A percentile compares a stretch with the other conserved stretches of the same genome.
These are phyloP conservation scores for Ruditapes philippinarum DNA, from an alignment of 1,140 invertebrate genomes.

Conservation along the genomic window DNA sequence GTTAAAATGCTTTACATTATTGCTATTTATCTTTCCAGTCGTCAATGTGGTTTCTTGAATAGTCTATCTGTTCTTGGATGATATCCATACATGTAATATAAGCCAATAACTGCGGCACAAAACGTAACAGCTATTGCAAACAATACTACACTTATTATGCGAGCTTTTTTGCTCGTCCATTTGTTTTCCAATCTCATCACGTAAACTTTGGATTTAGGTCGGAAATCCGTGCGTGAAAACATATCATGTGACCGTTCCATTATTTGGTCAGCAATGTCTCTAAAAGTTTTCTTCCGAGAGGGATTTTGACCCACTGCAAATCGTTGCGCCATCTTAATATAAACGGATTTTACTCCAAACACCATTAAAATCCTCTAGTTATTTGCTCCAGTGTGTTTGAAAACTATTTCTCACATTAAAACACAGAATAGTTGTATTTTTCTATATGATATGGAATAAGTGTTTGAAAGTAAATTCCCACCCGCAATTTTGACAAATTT, in stretches of 20 bases:
- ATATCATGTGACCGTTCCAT: constrained; percentile 15
- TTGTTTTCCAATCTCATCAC: neutral
- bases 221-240: neutral
- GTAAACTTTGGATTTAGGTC: neutral
- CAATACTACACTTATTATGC: constrained; percentile 28
- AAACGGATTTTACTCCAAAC: constrained; percentile 19
- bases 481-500: too few species aligned
- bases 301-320: neutral
- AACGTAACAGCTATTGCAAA: constrained; percentile 10
- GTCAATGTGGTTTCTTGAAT: too few species aligned
- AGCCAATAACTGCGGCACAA: constrained; percentile 14
- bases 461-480: too few species aligned
- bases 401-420: too few species aligned
- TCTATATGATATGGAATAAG: too few species aligned
- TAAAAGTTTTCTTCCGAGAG: neutral
- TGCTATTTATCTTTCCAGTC: too few species aligned
- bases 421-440: too few species aligned
- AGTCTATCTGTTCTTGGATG: constrained; percentile 35
- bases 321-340: constrained; percentile 10
- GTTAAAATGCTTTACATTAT: too few species aligned
- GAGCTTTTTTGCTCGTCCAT: constrained; percentile 19
- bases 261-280: constrained; percentile 36
- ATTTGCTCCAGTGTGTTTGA: neutral
- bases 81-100: constrained; percentile 19
- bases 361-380: neutral